Percentiles rank a stretch among this genome's conserved stretches.
phyloP scores from a whole-genome alignment of 1,140 invertebrate species.

The Panagrolaimus sp. region DNA sequence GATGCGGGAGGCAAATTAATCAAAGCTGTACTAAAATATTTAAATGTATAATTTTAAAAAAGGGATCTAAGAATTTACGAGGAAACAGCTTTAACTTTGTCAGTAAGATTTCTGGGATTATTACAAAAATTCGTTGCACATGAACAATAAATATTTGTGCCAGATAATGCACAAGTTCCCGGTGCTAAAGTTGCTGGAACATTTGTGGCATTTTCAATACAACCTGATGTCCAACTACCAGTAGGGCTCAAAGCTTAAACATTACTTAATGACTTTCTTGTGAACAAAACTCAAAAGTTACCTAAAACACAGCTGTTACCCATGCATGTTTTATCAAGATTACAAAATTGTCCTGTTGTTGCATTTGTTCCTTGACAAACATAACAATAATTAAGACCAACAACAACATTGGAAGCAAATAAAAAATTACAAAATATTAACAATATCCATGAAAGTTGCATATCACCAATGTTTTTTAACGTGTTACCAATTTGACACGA shows the following conservation, averaged over 20 bases:
- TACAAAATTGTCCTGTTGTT: neutral
- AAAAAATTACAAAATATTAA: too few relatives aligned
- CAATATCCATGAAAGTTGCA: too few relatives aligned
- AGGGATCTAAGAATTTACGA: neutral
- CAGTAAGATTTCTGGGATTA: neutral
- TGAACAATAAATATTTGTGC: neutral
- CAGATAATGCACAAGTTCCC: neutral
- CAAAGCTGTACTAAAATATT: neutral
- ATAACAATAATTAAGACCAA: neutral
- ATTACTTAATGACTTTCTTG: neutral
- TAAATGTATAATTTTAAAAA: too few relatives aligned
- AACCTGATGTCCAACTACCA: neutral
- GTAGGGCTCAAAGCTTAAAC: neutral
- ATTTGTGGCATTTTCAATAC: constrained; percentile 1
- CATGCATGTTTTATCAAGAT: neutral
- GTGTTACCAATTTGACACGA: too few relatives aligned
- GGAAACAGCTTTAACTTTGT: neutral
- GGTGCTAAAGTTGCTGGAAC: neutral
- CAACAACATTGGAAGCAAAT: neutral
- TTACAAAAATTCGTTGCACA: constrained; percentile 2
- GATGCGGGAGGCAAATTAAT: neutral
- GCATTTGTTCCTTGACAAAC: neutral
- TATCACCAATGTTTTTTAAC: too few relatives aligned
- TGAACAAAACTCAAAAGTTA: neutral
- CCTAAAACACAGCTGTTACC: neutral